Evolutionary conservation across 2,113 vertebrate genomes (phyloP).

Genomic region (Lipotes vexillifer): DNA sequence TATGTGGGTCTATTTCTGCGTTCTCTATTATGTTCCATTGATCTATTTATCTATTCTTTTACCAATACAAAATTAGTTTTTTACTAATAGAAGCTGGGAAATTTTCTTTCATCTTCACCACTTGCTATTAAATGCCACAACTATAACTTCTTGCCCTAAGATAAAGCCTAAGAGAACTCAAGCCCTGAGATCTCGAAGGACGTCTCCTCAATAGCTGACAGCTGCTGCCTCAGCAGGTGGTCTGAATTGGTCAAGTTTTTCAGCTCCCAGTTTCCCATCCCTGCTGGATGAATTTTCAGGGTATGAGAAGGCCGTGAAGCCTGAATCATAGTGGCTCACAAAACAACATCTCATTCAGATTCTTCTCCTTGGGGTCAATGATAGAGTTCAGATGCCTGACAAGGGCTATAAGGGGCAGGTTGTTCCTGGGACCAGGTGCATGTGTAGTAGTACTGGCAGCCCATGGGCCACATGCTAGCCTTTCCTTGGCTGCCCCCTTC

Average conservation of each 20-base stretch:
- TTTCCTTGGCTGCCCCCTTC: neutral
- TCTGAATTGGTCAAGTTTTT: neutral
- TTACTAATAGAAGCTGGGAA: neutral
- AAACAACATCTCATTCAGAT: neutral
- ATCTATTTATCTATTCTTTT: neutral
- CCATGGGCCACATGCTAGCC: neutral
- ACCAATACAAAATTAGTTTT: neutral
- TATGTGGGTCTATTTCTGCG: neutral
- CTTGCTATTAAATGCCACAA: neutral
- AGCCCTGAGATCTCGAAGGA: neutral
- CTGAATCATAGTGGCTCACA: neutral
- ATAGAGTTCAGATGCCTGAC: neutral
- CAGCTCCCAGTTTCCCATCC: neutral
- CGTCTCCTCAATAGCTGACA: neutral
- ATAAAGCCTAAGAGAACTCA: neutral
- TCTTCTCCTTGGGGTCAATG: neutral
- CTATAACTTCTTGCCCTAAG: neutral
- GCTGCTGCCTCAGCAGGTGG: neutral
- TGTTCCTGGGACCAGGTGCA: neutral
- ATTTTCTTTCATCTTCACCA: neutral
- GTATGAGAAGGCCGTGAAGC: neutral
- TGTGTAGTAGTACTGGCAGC: neutral
- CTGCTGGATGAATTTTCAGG: neutral
- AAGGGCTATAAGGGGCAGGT: neutral
- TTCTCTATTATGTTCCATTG: neutral